These are phyloP conservation scores for Diaphora mendica DNA, from an alignment of 2,888 invertebrate genomes.

Conservation along the genomic window DNA sequence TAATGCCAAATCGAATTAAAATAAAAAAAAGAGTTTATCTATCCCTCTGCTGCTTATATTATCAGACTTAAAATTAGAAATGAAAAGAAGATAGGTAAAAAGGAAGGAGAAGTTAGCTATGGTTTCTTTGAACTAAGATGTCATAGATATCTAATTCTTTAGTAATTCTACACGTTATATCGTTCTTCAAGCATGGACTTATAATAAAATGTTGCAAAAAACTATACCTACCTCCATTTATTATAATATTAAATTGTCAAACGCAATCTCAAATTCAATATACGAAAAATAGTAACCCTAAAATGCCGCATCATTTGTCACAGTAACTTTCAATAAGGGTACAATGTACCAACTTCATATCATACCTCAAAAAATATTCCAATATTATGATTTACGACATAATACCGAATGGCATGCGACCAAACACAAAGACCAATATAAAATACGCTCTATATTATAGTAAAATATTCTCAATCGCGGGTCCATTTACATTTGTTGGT, in stretches of 20 bases:
- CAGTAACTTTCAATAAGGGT: slow-evolving; percentile 77
- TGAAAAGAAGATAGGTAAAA: no score
- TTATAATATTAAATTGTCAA: slow-evolving; percentile 26
- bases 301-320: slow-evolving; percentile 79
- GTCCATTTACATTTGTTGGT: slow-evolving; percentile 55
- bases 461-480: slow-evolving; percentile 23
- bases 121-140: no score
- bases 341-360: slow-evolving; percentile 67
- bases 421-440: slow-evolving; percentile 46
- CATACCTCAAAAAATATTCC: slow-evolving; percentile 75
- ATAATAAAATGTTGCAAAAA: not conserved
- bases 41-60: no score
- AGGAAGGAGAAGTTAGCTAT: no score
- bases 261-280: slow-evolving; percentile 56
- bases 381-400: slow-evolving; percentile 83
- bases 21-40: no score
- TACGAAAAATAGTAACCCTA: slow-evolving; percentile 51
- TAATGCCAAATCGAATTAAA: no score
- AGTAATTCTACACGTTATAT: no score
- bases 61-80: no score
- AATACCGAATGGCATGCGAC: slow-evolving; percentile 68
- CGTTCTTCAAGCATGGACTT: no score
- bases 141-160: no score
- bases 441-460: slow-evolving; percentile 25
- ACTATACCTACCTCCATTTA: not conserved